Evolutionary conservation across 2,113 vertebrate genomes (phyloP).

Genomic region (Poeciliopsis turrubarensis): DNA sequence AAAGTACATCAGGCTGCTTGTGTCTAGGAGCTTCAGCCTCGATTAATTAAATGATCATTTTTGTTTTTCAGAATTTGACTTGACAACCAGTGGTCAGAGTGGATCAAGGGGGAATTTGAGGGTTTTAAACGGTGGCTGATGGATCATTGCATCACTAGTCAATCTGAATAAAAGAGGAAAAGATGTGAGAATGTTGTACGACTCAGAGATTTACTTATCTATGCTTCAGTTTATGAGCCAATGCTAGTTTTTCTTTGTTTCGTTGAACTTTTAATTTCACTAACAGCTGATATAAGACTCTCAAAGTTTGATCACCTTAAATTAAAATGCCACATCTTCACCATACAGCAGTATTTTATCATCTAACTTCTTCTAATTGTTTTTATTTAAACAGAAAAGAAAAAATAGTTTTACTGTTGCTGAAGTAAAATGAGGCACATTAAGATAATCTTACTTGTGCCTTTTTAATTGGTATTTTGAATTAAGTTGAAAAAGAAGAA

Average conservation of each 20-base stretch:
- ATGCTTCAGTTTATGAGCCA: neutral
- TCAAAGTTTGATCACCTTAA: neutral
- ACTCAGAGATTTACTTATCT: neutral
- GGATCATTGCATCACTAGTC: neutral
- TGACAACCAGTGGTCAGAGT: neutral
- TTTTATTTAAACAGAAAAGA: too few species aligned
- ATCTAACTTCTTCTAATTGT: too few species aligned
- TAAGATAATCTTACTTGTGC: too few species aligned
- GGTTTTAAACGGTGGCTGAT: neutral
- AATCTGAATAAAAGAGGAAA: neutral
- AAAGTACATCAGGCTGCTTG: neutral
- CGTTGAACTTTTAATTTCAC: neutral
- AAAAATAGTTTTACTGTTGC: neutral
- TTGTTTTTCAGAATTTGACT: neutral
- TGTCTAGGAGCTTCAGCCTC: neutral
- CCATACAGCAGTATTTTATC: neutral
- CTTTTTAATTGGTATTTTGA: too few species aligned
- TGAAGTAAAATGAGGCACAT: neutral
- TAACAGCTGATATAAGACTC: neutral
- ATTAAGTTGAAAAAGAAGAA: too few species aligned
- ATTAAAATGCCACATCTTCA: too few species aligned
- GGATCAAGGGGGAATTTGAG: too few species aligned
- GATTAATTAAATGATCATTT: neutral
- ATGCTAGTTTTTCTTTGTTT: neutral
- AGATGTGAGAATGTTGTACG: neutral